Conservation (phyloP, 2,113 vertebrate genomes). For the Capricornis sumatraensis region DNA sequence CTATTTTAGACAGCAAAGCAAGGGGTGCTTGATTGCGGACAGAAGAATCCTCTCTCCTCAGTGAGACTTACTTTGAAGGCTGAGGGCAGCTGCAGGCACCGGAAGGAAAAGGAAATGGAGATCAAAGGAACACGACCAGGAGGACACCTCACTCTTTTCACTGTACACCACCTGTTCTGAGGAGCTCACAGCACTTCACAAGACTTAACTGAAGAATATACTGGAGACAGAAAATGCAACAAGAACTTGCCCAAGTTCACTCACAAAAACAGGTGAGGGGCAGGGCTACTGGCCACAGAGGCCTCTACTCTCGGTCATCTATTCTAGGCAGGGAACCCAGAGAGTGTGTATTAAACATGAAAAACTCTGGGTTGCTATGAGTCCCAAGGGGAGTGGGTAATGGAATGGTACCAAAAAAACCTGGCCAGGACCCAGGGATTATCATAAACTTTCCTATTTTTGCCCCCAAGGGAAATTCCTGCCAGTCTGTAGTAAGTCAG, state of each 20-base stretch:
- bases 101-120: conserved; percentile 28
- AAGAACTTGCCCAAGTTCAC: not conserved
- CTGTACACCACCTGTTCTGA: conserved; percentile 3
- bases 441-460: conserved; percentile 9
- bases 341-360: not conserved
- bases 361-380: not conserved
- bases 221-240: not conserved
- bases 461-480: conserved; percentile 36
- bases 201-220: not conserved
- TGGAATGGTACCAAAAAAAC: not conserved
- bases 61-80: conserved; percentile 39
- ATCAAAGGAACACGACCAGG: conserved; percentile 18
- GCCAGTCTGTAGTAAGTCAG: not conserved
- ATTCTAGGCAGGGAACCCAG: not conserved
- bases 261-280: not conserved
- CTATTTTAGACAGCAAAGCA: conserved; percentile 41
- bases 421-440: not conserved
- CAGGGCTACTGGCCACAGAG: not conserved
- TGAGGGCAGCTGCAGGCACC: conserved; percentile 23
- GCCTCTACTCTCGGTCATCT: not conserved
- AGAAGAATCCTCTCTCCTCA: not conserved
- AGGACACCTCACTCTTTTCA: not conserved
- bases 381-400: not conserved
- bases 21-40: not conserved
- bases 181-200: not conserved